Evolutionary conservation across 2,888 invertebrate species (phyloP), one percentile per base, ranked within the genome.

Genomic region (Tubulanus polymorphus): DNA sequence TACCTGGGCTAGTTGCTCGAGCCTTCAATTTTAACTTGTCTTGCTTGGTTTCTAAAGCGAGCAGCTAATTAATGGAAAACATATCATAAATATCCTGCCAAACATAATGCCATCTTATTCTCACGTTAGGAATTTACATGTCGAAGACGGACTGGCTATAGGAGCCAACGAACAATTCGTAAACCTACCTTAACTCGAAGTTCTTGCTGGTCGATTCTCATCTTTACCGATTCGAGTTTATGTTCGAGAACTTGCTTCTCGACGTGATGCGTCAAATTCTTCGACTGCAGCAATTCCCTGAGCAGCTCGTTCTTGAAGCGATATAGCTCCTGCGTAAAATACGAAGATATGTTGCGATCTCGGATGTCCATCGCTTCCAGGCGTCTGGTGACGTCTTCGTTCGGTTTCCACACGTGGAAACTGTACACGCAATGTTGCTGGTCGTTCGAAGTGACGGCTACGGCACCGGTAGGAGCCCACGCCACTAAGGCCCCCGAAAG

Each of bases 391-490:
- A 72, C 66, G 51, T 76, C 68, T 32, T 68, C 61, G 28, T 69
- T 70, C 5, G 76, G 74, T n/a, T 69, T 65, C 76, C 76, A 75
- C 6, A 74, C 72, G 45, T 73, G 64, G 52, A 73, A 72, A 8
- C 63, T 66, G 50, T 69, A 69, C 23, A 56, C 55, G 48, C 70
- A 70, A n/a, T n/a, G n/a, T n/a, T n/a, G n/a, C n/a, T n/a, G n/a
- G n/a, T n/a, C n/a, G n/a, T n/a, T n/a, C n/a, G n/a, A n/a, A n/a
- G n/a, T n/a, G n/a, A n/a, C n/a, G n/a, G n/a, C n/a, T n/a, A n/a
- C n/a, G n/a, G n/a, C n/a, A n/a, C n/a, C n/a, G n/a, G n/a, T n/a
- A n/a, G n/a, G n/a, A n/a, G n/a, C n/a, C n/a, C n/a, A n/a, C n/a
- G n/a, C n/a, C n/a, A n/a, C n/a, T n/a, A n/a, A n/a, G n/a, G n/a